Evolutionary conservation across 2,113 vertebrate species (phyloP).

Genomic region (Cyphomyrus discorhynchus): DNA sequence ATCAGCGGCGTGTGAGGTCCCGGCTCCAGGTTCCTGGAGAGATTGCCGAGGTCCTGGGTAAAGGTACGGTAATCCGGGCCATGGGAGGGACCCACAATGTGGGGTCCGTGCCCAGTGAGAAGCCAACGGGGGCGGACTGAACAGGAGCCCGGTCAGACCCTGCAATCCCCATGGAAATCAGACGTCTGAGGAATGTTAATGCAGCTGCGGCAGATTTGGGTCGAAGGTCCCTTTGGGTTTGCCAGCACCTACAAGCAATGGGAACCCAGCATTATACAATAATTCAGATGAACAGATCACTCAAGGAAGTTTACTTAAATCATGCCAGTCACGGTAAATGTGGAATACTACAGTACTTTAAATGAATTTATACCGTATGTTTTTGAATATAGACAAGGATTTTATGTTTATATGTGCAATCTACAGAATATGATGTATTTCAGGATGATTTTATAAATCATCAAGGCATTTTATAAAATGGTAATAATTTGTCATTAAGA

Average conservation of each 20-base stretch:
- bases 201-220: background rate
- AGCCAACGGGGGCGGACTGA: background rate
- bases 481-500: background rate
- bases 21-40: background rate
- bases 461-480: background rate
- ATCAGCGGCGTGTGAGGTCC: background rate
- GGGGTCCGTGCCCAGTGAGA: background rate
- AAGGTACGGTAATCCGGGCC: background rate
- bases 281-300: background rate
- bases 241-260: background rate
- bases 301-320: background rate
- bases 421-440: background rate
- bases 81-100: background rate
- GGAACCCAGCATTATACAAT: background rate
- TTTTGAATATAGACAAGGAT: background rate
- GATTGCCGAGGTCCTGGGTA: background rate
- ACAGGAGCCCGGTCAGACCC: background rate
- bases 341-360: background rate
- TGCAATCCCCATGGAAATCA: background rate
- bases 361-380: background rate
- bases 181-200: constrained; percentile 14
- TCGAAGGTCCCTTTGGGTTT: background rate
- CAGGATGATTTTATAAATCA: too few species aligned
- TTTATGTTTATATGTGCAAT: background rate
- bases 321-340: background rate